Evolutionary conservation across 2,797 vertebrate genomes (phyloP).

Genomic region (Poeciliopsis turneri): DNA sequence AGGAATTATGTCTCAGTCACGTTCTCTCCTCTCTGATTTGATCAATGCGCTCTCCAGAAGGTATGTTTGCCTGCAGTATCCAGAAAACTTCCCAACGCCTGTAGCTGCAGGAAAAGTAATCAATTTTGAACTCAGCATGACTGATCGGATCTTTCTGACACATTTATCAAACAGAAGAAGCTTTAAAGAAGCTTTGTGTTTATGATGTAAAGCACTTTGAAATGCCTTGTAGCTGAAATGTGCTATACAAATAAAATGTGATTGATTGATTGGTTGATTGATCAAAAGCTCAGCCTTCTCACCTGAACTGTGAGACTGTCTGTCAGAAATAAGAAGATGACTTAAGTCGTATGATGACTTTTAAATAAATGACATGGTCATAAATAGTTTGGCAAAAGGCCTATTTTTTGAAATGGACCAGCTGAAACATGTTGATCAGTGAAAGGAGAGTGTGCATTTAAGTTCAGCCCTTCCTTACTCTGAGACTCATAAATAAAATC

Average conservation of each 20-base stretch:
- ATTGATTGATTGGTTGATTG: no score
- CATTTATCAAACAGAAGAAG: conserved; percentile 47
- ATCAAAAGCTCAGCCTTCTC: conserved; percentile 59
- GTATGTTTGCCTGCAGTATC: conserved; percentile 12
- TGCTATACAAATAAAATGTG: no score
- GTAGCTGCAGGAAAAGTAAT: conserved; percentile 38
- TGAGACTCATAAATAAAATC: background rate
- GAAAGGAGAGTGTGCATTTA: background rate
- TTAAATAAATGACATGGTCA: conserved; percentile 53
- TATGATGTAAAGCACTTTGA: no score
- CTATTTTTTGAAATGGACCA: conserved; percentile 23
- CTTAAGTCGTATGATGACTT: conserved; percentile 41
- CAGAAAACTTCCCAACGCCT: conserved; percentile 35
- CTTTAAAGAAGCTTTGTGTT: no score
- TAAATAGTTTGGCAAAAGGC: conserved; percentile 58
- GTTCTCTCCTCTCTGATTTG: background rate
- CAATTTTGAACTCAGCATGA: conserved; percentile 27
- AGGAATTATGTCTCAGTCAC: background rate
- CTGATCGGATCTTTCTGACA: conserved; percentile 48
- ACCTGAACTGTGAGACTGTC: conserved; percentile 49
- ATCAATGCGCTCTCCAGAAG: background rate
- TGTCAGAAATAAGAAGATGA: conserved; percentile 28
- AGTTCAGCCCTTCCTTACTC: background rate
- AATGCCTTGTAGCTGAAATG: no score
- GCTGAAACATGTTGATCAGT: conserved; percentile 15